These are phyloP conservation scores for Carcharodon carcharias DNA, from an alignment of 2,797 vertebrate genomes.

Conservation along the genomic window DNA sequence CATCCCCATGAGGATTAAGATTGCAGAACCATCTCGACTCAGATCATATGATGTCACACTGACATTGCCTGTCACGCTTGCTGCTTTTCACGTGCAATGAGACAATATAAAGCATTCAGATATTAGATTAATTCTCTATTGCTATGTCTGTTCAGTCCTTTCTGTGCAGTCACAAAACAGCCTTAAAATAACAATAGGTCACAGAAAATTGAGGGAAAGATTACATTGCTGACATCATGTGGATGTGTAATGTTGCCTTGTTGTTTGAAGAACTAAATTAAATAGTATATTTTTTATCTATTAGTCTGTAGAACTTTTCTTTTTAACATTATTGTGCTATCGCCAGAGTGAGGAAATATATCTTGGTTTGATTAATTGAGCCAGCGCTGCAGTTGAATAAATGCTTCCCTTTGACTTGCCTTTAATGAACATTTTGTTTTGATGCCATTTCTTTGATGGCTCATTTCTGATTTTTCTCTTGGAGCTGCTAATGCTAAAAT, in stretches of 20 bases:
- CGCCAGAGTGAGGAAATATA: not conserved
- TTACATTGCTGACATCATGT: not conserved
- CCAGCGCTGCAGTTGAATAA: not conserved
- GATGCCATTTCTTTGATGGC: not conserved
- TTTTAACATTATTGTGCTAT: not conserved
- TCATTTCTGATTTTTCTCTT: not conserved
- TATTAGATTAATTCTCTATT: not conserved
- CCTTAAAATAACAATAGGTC: not conserved
- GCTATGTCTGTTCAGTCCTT: not conserved
- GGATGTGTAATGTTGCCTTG: not conserved
- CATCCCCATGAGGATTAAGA: not conserved
- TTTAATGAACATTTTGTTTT: not conserved
- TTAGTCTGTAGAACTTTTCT: not conserved
- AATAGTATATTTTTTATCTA: slow-evolving; percentile 13
- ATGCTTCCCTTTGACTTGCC: not conserved
- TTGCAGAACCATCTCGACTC: not conserved
- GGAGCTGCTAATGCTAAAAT: not conserved
- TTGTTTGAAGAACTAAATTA: not conserved
- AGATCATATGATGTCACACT: not conserved
- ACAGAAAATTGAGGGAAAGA: not conserved
- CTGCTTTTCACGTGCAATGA: not conserved
- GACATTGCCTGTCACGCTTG: not conserved
- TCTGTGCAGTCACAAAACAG: not conserved
- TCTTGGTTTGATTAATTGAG: not conserved
- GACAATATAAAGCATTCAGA: not conserved